Evolutionary conservation across 2,797 vertebrate genomes (phyloP).

Genomic region (Typhlichthys subterraneus): DNA sequence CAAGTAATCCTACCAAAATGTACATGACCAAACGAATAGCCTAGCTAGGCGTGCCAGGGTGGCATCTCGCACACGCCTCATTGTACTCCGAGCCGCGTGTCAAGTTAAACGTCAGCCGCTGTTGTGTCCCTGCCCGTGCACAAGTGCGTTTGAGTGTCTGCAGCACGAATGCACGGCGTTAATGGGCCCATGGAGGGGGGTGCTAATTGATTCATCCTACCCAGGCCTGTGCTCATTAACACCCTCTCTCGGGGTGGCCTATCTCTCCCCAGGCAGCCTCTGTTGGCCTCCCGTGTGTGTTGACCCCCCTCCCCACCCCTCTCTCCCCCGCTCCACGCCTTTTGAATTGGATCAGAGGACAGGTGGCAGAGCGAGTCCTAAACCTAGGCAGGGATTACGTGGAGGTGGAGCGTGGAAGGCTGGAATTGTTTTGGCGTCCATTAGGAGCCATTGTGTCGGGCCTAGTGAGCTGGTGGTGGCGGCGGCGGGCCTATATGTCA

Average conservation of each 20-base stretch:
- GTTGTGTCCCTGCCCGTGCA: conserved; percentile 15
- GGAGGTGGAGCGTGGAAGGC: conserved; percentile 22
- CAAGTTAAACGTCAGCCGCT: conserved; percentile 35
- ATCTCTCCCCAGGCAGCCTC: conserved; percentile 46
- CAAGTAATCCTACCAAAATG: conserved; percentile 8
- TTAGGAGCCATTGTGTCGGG: conserved; percentile 6
- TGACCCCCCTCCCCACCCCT: background rate
- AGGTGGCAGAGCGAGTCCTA: conserved; percentile 56
- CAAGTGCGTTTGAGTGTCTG: conserved; percentile 15
- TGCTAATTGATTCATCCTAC: conserved; percentile 79
- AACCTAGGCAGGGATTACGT: conserved; percentile 51
- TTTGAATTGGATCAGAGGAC: conserved; percentile 34
- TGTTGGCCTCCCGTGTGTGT: conserved; percentile 42
- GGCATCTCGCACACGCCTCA: conserved; percentile 10
- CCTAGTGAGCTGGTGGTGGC: background rate
- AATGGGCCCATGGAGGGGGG: conserved; percentile 68
- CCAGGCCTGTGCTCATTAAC: conserved; percentile 69
- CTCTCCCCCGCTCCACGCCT: conserved; percentile 11
- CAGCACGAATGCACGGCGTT: conserved; percentile 54
- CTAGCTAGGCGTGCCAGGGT: background rate
- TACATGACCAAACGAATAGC: background rate
- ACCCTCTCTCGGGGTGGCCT: conserved; percentile 63
- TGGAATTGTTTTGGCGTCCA: background rate
- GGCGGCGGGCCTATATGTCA: background rate
- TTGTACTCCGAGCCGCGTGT: background rate